Percentiles rank a stretch among this genome's conserved stretches.
Conservation (phyloP, 2,113 vertebrate genomes). For the Aptenodytes forsteri region DNA sequence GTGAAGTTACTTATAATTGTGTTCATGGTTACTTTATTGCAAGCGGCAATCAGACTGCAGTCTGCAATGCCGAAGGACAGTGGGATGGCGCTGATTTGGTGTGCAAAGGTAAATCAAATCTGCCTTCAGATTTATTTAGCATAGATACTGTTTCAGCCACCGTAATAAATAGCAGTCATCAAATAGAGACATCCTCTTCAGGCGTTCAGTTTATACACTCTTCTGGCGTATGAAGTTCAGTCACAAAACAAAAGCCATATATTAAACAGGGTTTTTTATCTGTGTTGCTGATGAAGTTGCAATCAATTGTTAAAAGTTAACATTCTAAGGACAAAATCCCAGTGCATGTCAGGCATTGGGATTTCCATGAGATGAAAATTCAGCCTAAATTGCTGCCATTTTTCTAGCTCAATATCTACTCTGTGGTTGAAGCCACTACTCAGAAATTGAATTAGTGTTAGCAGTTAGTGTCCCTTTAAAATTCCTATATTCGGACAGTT, state of each 20-base stretch:
- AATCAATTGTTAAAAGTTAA: not conserved
- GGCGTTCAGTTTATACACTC: not conserved
- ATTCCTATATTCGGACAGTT: not conserved
- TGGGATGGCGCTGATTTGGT: slow-evolving; percentile 57
- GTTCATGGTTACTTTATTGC: slow-evolving; percentile 16
- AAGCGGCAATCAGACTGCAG: not conserved
- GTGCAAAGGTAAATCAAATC: slow-evolving; percentile 60
- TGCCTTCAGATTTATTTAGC: not conserved
- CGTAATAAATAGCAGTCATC: not conserved
- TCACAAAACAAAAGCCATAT: not conserved
- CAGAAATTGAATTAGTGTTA: not conserved
- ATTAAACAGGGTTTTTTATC: not conserved
- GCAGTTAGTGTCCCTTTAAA: not conserved
- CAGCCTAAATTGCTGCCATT: not conserved
- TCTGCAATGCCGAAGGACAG: slow-evolving; percentile 49
- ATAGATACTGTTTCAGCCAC: not conserved
- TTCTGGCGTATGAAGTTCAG: not conserved
- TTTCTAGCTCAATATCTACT: not conserved
- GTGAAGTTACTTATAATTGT: slow-evolving; percentile 46
- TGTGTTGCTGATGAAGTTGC: not conserved
- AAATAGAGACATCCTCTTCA: not conserved
- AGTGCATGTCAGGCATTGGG: not conserved
- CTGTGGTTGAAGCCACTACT: not conserved
- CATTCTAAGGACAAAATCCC: not conserved
- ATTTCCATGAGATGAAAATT: not conserved